Percentiles rank a stretch among this genome's conserved stretches.
Evolutionary conservation across 2,797 vertebrate species (phyloP).

Genomic region (Falco concolor): DNA sequence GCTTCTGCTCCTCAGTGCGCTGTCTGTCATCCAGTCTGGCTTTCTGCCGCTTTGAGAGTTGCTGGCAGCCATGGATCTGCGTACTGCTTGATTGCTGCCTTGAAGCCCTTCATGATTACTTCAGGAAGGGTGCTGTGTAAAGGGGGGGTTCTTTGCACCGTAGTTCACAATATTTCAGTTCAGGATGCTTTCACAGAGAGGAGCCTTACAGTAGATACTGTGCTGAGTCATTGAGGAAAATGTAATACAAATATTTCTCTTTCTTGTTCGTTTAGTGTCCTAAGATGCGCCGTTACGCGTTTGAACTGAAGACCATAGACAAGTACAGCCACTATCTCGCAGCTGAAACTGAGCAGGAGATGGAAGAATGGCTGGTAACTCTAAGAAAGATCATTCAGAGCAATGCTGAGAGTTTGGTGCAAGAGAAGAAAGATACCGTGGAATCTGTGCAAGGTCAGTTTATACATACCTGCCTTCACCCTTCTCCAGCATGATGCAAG

Average conservation of each 20-base stretch:
- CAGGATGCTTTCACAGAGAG: background rate
- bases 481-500: background rate
- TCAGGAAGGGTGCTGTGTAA: background rate
- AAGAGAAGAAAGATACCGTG: constrained; percentile 85
- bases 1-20: background rate
- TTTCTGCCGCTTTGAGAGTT: background rate
- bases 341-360: constrained; percentile 92
- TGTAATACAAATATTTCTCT: background rate
- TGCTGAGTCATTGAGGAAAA: background rate
- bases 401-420: constrained; percentile 79
- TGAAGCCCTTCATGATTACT: background rate
- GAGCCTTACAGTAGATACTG: background rate
- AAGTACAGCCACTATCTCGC: constrained; percentile 95
- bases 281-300: constrained; percentile 90
- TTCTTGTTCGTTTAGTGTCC: constrained; percentile 79
- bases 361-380: constrained; percentile 94
- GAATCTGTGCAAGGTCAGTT: constrained; percentile 78
- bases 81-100: accelerated
- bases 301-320: constrained; percentile 96
- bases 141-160: background rate
- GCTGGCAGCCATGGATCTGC: background rate
- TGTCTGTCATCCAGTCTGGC: background rate
- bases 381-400: constrained; percentile 91
- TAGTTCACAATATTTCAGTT: background rate
- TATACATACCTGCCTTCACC: background rate